Conservation (phyloP, 1,140 invertebrate genomes). For the Drosophila pandora region DNA sequence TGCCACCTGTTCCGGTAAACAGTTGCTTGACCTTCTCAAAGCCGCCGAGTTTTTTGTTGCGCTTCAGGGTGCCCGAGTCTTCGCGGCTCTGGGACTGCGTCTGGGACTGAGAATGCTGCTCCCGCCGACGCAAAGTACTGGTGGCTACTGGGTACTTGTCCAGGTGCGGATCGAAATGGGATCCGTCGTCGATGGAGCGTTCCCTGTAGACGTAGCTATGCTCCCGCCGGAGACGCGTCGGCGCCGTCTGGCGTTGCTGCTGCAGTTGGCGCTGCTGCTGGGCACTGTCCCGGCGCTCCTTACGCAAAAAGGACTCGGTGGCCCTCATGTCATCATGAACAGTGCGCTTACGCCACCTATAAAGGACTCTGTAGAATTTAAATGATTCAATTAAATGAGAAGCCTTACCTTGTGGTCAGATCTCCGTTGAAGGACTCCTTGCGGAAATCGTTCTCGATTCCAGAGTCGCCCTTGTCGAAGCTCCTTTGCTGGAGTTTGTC, state of each 20-base stretch:
- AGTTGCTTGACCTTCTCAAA: constrained; percentile 87
- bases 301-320: constrained; percentile 82
- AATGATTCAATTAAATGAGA: neutral
- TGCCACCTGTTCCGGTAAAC: constrained; percentile 66
- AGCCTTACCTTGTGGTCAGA: constrained; percentile 68
- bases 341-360: constrained; percentile 79
- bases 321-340: constrained; percentile 70
- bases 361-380: neutral
- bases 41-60: constrained; percentile 86
- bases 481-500: constrained; percentile 82
- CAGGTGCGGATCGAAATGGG: constrained; percentile 86
- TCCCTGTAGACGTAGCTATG: constrained; percentile 86
- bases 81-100: constrained; percentile 31
- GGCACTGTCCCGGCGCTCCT: constrained; percentile 85
- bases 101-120: constrained; percentile 48
- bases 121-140: constrained; percentile 60
- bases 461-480: constrained; percentile 87
- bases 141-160: constrained; percentile 85
- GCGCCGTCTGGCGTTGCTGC: constrained; percentile 36
- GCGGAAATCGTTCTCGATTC: constrained; percentile 91
- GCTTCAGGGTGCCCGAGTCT: constrained; percentile 65
- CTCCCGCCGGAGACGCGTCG: constrained; percentile 67
- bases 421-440: constrained; percentile 87
- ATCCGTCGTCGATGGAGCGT: constrained; percentile 87
- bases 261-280: constrained; percentile 69